Evolutionary conservation across 2,888 invertebrate species (phyloP).

Genomic region (Scrobipalpa costella): DNA sequence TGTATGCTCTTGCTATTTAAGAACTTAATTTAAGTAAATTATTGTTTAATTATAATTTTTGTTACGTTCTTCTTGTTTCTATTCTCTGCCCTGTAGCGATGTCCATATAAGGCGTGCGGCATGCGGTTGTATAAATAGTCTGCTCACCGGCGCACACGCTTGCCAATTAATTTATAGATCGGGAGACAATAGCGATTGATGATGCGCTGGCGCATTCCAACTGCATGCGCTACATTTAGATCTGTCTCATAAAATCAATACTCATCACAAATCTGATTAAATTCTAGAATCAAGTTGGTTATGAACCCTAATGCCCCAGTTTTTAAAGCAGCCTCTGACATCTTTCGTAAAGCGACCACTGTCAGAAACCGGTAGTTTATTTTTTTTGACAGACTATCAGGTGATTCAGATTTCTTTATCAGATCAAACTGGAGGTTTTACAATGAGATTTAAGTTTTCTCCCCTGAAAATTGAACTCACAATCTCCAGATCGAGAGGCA

Average conservation of each 20-base stretch:
- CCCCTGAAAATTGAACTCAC: too few species aligned
- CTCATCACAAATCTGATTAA: background rate
- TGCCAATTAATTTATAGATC: conserved; percentile 35
- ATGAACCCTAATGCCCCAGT: too few species aligned
- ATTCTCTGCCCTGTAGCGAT: conserved; percentile 14
- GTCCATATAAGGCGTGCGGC: conserved; percentile 34
- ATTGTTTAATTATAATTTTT: conserved; percentile 38
- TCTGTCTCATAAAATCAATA: conserved; percentile 7
- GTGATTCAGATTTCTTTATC: too few species aligned
- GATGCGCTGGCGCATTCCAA: conserved; percentile 19
- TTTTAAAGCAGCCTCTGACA: background rate
- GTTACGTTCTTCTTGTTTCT: conserved; percentile 29
- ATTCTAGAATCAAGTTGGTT: background rate
- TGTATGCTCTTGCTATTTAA: background rate
- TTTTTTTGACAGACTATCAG: too few species aligned
- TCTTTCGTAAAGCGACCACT: too few species aligned
- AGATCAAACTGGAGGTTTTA: too few species aligned
- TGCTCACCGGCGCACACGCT: conserved; percentile 27
- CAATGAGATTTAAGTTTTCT: too few species aligned
- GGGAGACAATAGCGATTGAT: conserved; percentile 23
- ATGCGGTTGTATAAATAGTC: conserved; percentile 37
- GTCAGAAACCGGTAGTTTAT: too few species aligned
- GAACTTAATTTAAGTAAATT: background rate
- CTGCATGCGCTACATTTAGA: background rate
- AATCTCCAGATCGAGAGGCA: background rate